Base-by-base conservation (phyloP, 2,113 vertebrate genomes). In the Pollimyrus isidori region DNA sequence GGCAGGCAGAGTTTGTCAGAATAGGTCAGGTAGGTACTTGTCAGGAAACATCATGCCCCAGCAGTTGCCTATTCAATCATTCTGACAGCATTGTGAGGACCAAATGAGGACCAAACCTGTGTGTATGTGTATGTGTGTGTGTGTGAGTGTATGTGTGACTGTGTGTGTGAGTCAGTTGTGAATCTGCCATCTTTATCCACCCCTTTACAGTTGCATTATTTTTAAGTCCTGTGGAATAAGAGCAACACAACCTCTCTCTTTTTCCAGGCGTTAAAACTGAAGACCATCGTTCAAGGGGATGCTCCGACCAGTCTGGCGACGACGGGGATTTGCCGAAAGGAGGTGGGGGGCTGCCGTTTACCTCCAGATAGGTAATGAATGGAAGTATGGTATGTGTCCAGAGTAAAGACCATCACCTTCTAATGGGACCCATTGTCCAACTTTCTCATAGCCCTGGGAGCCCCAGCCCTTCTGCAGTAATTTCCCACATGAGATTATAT, bases 1-100 rank as follows among this genome's bases (percentile, higher is more conserved):
- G 98, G 19, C 98, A 99, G 93, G 98, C 98, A 0, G 98, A 99
- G 90, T 99, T 99, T 91, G 97, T 99, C 86, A 95, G 98, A 58
- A 97, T 99, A 90, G 98, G 98, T 46, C 98, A 99, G 97, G 98
- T 99, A 92, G 91, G 90, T 89, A 19, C 10, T 35, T 49, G 82
- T 85, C 82, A 45, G 42, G 21, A 4, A 45, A 21, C 82, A 11
- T 46, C 46, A 85, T 45, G 21, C 45, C 17, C 7, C 21, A 4
- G 42, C 82, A 21, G 42, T 19, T 26, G 26, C 30, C 10, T 3
- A 13, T 73, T 35, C 65, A 35, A 17, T 73, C 30, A 73, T 73
- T 73, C n/a, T 69, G 62, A 65, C 15, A 82, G 76, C 76, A 26
- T n/a, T 65, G 23, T 26, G 58, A 21, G 56, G 56, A 58, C 56